Percentiles rank a stretch among this genome's conserved stretches.
Evolutionary conservation across 1,140 invertebrate species (phyloP).

Genomic region (Trichoplusia ni): DNA sequence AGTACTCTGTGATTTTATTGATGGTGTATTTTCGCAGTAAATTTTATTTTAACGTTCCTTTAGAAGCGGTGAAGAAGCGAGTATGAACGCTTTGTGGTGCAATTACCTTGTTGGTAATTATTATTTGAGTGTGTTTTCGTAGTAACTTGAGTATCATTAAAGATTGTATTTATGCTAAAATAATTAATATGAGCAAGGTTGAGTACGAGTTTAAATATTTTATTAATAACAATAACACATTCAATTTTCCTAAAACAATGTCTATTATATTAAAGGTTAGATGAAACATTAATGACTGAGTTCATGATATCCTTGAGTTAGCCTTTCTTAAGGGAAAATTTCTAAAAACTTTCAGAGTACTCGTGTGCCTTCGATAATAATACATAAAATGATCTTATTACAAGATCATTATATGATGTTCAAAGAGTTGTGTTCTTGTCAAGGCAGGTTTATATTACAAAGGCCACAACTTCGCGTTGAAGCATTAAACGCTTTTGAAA

Average conservation of each 20-base stretch:
- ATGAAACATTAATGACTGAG: too few species aligned
- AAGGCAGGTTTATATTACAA: constrained; percentile 18
- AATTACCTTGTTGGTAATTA: too few species aligned
- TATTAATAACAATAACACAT: too few species aligned
- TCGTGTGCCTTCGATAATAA: background rate
- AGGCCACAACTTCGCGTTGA: constrained; percentile 8
- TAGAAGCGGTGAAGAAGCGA: background rate
- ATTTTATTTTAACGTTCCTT: constrained; percentile 10
- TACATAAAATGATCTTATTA: constrained; percentile 27
- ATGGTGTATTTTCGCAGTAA: constrained; percentile 5
- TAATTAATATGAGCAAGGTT: too few species aligned
- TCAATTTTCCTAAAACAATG: too few species aligned
- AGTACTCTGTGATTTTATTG: constrained; percentile 20
- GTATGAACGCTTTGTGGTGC: constrained; percentile 13
- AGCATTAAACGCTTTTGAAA: constrained; percentile 23
- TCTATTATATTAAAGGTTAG: too few species aligned
- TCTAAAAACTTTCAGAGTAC: constrained; percentile 11
- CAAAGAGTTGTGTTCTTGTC: constrained; percentile 7
- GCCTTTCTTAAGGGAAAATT: background rate
- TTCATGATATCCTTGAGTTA: background rate
- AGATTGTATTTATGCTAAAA: too few species aligned
- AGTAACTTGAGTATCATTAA: too few species aligned
- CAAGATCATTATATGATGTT: constrained; percentile 29
- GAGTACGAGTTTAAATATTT: too few species aligned
- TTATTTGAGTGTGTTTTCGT: too few species aligned